Conservation (phyloP, 1,140 invertebrate genomes). For the Luehdorfia chinensis region DNA sequence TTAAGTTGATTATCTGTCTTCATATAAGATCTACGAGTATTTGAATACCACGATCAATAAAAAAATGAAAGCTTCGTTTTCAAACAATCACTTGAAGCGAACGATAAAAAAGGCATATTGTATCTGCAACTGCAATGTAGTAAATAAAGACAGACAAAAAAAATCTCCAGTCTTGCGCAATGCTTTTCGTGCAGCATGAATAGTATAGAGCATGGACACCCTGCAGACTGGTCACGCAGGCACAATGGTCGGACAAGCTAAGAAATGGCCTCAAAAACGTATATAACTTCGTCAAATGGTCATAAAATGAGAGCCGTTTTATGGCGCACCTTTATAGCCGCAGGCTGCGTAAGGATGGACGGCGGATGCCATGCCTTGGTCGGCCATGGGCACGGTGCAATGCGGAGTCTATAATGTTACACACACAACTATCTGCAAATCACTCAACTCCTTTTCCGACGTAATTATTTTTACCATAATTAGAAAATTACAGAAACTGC, state of each 20-base stretch:
- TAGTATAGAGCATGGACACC: constrained; percentile 28
- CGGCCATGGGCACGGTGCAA: constrained; percentile 13
- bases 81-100: too few species aligned
- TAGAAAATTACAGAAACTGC: too few species aligned
- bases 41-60: background rate
- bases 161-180: constrained; percentile 31
- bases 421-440: background rate
- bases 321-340: constrained; percentile 70
- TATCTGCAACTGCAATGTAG: too few species aligned
- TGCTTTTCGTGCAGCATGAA: constrained; percentile 54
- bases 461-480: too few species aligned
- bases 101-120: too few species aligned
- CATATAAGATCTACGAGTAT: constrained; percentile 35
- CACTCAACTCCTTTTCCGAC: background rate
- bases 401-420: background rate
- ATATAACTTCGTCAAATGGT: constrained; percentile 73
- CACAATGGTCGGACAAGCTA: constrained; percentile 58
- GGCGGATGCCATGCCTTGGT: constrained; percentile 47
- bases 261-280: constrained; percentile 69
- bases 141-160: constrained; percentile 28
- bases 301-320: constrained; percentile 71
- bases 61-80: background rate
- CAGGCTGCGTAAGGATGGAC: constrained; percentile 59
- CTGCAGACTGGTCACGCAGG: constrained; percentile 52
- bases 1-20: constrained; percentile 55